Conservation (phyloP, 2,113 vertebrate species). For the Mesoclemmys tuberculata region DNA sequence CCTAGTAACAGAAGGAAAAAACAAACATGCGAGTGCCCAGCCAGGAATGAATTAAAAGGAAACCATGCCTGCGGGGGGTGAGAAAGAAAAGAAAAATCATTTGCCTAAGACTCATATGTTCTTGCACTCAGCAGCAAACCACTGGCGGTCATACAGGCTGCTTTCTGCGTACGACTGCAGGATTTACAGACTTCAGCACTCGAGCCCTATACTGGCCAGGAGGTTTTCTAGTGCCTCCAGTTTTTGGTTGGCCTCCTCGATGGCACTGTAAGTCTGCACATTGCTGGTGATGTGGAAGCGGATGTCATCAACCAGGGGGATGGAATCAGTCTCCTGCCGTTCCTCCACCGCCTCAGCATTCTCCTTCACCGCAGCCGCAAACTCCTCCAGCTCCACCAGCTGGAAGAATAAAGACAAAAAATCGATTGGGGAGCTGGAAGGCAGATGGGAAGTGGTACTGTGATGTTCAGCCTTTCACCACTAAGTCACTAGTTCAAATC, state of each 20-base stretch:
- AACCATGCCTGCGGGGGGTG: constrained; percentile 22
- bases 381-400: constrained; percentile 92
- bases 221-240: constrained; percentile 90
- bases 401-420: constrained; percentile 54
- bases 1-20: constrained; percentile 28
- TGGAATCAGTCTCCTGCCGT: constrained; percentile 94
- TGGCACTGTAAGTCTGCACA: constrained; percentile 94
- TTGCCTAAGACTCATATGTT: constrained; percentile 10
- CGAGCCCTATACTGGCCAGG: constrained; percentile 88
- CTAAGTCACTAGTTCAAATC: not conserved
- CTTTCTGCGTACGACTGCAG: not conserved
- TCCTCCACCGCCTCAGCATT: constrained; percentile 88
- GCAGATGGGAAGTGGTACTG: not conserved
- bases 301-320: constrained; percentile 95
- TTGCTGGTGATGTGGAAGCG: constrained; percentile 95
- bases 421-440: not conserved
- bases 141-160: not conserved
- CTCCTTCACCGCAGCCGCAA: constrained; percentile 87
- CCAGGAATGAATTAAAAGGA: constrained; percentile 61
- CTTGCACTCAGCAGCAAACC: not conserved
- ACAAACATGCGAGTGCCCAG: constrained; percentile 24
- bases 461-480: not conserved
- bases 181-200: constrained; percentile 82
- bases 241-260: constrained; percentile 93
- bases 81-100: not conserved